phyloP scores from a whole-genome alignment of 2,113 vertebrate species.

The Centropristis striata region DNA sequence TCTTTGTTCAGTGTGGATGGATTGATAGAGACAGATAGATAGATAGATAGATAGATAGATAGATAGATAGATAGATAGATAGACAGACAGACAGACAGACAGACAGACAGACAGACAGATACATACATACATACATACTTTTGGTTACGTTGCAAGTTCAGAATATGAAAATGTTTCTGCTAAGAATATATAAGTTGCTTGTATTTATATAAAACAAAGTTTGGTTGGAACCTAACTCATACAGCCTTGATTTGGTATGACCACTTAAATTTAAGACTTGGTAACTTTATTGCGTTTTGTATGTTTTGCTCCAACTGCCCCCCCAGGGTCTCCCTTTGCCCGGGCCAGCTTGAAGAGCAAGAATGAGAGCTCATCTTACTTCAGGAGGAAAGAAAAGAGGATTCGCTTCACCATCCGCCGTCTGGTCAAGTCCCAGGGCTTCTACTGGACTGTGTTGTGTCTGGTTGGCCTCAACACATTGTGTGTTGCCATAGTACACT shows the following conservation, averaged over 20 bases:
- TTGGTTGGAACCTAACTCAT: neutral
- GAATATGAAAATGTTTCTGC: too few species aligned
- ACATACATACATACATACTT: too few species aligned
- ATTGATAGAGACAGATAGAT: too few species aligned
- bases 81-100: too few species aligned
- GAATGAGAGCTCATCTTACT: conserved; percentile 93
- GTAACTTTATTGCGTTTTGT: conserved; percentile 61
- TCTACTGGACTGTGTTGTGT: conserved; percentile 96
- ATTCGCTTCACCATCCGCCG: conserved; percentile 95
- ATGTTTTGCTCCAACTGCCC: conserved; percentile 69
- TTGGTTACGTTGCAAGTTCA: too few species aligned
- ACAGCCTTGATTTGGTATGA: neutral
- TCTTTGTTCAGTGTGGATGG: too few species aligned
- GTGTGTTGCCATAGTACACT: conserved; percentile 97
- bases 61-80: too few species aligned
- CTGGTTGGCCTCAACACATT: conserved; percentile 95
- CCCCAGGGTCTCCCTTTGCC: conserved; percentile 93
- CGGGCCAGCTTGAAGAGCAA: conserved; percentile 95
- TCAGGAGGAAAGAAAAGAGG: conserved; percentile 95
- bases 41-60: too few species aligned
- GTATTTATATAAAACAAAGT: too few species aligned
- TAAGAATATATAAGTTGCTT: too few species aligned
- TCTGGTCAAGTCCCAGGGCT: conserved; percentile 97
- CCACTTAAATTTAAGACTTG: neutral
- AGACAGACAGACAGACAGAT: too few species aligned